Evolutionary conservation across 2,888 invertebrate species (phyloP).

Genomic region (Apotomis betuletana): DNA sequence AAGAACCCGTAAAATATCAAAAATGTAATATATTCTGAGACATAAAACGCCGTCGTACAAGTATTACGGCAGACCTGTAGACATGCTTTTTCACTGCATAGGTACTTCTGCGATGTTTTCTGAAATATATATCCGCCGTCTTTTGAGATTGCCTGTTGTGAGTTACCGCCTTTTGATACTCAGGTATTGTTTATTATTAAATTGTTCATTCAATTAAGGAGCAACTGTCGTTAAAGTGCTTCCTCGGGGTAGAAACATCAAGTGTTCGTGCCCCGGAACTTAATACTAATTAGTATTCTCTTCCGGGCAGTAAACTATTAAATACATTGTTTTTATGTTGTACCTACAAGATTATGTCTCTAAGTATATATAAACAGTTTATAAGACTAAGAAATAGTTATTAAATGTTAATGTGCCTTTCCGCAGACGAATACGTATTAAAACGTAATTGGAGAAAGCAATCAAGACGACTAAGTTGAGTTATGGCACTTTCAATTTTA

Average conservation of each 20-base stretch:
- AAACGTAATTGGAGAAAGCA: conserved; percentile 31
- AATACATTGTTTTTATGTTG: neutral
- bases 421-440: conserved; percentile 9
- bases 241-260: conserved; percentile 29
- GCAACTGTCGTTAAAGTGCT: conserved; percentile 27
- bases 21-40: too few species aligned
- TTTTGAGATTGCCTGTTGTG: neutral
- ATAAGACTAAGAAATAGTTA: conserved; percentile 7
- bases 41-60: too few species aligned
- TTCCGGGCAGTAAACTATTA: conserved; percentile 14
- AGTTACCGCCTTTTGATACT: neutral
- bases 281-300: conserved; percentile 33
- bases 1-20: too few species aligned
- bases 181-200: neutral
- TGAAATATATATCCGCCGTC: too few species aligned
- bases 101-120: neutral
- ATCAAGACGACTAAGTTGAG: conserved; percentile 19
- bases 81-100: neutral
- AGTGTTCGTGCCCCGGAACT: conserved; percentile 33
- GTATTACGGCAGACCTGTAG: too few species aligned
- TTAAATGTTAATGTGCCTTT: neutral
- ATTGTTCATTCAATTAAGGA: conserved; percentile 19
- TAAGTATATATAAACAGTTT: too few species aligned
- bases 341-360: neutral
- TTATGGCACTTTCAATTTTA: conserved; percentile 37